A percentile compares a stretch with the other conserved stretches of the same genome.
Conservation (phyloP, 2,888 invertebrate genomes). For the Sphaerophoria rueppellii region DNA sequence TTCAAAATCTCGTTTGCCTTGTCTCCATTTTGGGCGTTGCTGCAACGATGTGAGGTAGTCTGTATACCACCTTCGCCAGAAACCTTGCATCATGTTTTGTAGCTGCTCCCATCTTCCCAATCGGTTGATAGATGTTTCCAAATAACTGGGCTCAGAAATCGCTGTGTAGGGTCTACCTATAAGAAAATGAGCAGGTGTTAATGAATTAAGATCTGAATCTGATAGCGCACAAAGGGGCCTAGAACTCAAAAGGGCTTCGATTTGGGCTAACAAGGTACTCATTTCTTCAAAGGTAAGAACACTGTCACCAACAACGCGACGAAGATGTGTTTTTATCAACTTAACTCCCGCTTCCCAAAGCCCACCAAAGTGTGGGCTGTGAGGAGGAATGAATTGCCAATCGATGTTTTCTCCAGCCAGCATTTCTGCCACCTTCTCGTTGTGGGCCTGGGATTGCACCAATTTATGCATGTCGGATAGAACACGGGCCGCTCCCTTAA, state of each 20-base stretch:
- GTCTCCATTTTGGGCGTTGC: conserved; percentile 4
- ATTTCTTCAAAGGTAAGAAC: conserved; percentile 54
- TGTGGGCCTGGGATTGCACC: too few species aligned
- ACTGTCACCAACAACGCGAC: conserved; percentile 33
- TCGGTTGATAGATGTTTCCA: not conserved
- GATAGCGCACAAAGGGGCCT: conserved; percentile 42
- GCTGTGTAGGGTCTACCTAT: conserved; percentile 1
- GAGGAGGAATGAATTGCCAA: too few species aligned
- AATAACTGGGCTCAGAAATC: not conserved
- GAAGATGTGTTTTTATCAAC: conserved; percentile 45
- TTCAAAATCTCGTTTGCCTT: not conserved
- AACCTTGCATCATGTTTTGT: conserved; percentile 45
- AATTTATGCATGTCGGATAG: too few species aligned
- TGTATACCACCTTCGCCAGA: conserved; percentile 53
- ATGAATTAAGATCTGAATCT: conserved; percentile 45
- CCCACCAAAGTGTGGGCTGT: not conserved
- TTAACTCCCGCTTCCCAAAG: conserved; percentile 39
- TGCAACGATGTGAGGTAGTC: not conserved
- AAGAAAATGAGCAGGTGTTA: conserved; percentile 51
- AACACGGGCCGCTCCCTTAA: too few species aligned
- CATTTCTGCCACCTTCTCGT: too few species aligned
- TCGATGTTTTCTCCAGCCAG: too few species aligned
- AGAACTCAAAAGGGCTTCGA: conserved; percentile 58
- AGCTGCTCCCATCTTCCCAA: not conserved
- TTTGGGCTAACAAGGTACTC: conserved; percentile 56